A percentile compares a stretch with the other conserved stretches of the same genome.
Conservation (phyloP, 1,140 invertebrate species). For the Tetraneura akinire region DNA sequence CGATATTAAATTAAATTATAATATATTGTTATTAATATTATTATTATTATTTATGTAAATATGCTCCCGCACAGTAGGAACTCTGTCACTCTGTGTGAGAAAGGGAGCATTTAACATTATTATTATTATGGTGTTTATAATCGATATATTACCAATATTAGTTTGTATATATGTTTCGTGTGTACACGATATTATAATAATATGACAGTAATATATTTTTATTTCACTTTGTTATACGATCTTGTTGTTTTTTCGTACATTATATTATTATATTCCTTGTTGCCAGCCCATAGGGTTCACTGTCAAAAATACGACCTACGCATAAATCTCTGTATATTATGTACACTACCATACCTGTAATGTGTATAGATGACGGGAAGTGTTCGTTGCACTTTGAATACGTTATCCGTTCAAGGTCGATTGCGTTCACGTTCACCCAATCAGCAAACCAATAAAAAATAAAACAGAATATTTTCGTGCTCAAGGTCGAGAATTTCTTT, state of each 20-base stretch:
- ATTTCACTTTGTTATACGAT: not conserved
- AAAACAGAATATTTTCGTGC: not conserved
- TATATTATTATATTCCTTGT: too few species aligned
- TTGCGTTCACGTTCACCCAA: not conserved
- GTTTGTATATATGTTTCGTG: not conserved
- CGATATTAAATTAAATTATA: slow-evolving; percentile 1
- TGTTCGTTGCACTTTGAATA: not conserved
- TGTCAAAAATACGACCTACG: not conserved
- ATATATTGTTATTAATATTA: not conserved
- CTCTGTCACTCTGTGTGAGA: not conserved
- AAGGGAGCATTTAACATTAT: not conserved
- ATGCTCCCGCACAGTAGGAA: not conserved
- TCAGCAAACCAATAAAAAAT: not conserved
- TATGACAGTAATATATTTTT: slow-evolving; percentile 15
- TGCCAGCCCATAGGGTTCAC: not conserved
- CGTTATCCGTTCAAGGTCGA: slow-evolving; percentile 1
- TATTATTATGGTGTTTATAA: not conserved
- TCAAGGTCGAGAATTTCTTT: slow-evolving; percentile 28
- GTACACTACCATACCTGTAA: too few species aligned
- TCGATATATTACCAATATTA: not conserved
- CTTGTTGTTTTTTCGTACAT: not conserved
- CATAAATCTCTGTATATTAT: too few species aligned
- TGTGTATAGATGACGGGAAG: not conserved
- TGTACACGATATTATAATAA: not conserved
- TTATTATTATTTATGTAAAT: slow-evolving; percentile 11